phyloP scores from a whole-genome alignment of 2,797 vertebrate species.

The Scleropages formosus region DNA sequence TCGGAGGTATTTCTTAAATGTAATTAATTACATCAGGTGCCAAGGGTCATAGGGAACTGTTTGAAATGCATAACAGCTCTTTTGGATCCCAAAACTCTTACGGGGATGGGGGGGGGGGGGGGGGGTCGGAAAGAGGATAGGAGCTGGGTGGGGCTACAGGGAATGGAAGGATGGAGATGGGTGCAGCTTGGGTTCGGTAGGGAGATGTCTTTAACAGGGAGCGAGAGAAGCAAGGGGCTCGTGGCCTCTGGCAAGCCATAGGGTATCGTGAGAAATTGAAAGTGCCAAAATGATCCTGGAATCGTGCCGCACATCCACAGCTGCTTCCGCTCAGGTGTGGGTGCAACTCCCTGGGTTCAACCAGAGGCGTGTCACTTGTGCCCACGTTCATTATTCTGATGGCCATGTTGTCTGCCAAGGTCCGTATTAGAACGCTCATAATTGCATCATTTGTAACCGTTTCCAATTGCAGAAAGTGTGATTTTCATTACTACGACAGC shows the following conservation, averaged over 20 bases:
- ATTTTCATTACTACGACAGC: constrained; percentile 11
- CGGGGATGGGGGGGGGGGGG: not conserved
- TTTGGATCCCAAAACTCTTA: not conserved
- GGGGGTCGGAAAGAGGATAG: not conserved
- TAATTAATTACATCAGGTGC: not conserved
- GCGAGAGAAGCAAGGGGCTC: not conserved
- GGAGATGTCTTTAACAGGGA: not conserved
- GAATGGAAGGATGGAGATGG: not conserved
- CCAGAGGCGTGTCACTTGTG: not conserved
- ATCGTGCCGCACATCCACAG: too few species aligned
- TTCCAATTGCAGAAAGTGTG: constrained; percentile 14
- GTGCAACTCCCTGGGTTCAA: not conserved
- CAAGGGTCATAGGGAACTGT: not conserved
- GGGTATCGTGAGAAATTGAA: too few species aligned
- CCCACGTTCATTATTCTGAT: constrained; percentile 17
- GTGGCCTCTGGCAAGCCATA: too few species aligned
- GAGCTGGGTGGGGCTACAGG: not conserved
- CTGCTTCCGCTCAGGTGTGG: not conserved
- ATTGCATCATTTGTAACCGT: constrained; percentile 22
- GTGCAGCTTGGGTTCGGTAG: not conserved
- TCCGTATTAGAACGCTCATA: constrained; percentile 5
- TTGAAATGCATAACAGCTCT: not conserved
- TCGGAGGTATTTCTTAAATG: not conserved
- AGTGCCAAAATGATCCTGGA: too few species aligned
- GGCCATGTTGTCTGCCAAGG: not conserved